Base-by-base conservation (phyloP, 2,888 invertebrate species). In the Anorthoa munda region DNA sequence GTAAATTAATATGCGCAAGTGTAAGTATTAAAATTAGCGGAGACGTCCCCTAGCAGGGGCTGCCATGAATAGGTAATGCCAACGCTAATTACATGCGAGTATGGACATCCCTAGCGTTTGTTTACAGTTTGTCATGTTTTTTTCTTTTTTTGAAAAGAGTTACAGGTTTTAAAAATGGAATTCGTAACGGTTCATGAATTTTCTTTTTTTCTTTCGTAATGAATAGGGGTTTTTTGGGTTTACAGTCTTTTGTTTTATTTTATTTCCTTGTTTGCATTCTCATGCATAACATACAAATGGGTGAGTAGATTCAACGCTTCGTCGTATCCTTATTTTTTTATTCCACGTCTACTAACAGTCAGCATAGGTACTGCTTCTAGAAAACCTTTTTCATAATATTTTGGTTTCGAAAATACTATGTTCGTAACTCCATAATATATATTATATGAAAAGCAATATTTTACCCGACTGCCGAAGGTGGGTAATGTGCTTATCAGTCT, bases 11-110 rank as follows among this genome's bases (percentile, higher is more conserved):
- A 81, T 79, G 77, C 75, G 64, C 83, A 48, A 60, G 58, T 55
- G 51, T 79, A 75, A 82, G 79, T 79, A 81, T 81, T 81, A 81
- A 82, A 82, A 79, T 79, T 66, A 26, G 83, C 82, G 69, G 67
- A 21, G 56, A 74, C 73, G 66, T 66, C 79, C 79, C 72, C 56
- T 78, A 39, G 61, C 56, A 66, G 13, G 26, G 50, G 13, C 5
- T 12, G 66, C 66, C 50, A 79, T 82, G 81, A 79, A 82, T 81
- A 82, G 70, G 56, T 82, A 70, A 81, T 75, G 18, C 17, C 18
- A 21, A 31, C 23, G 26, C 67, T 81, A 75, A 82, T 79, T 78
- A 79, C 63, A 21, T 39, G 9, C 39, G 39, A 39, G 39, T 39
- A 26, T 12, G 58, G 81, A 56, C 65, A 61, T 60, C 72, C 31